phyloP scores from a whole-genome alignment of 1,140 invertebrate genomes.

The Heterodera schachtii region DNA sequence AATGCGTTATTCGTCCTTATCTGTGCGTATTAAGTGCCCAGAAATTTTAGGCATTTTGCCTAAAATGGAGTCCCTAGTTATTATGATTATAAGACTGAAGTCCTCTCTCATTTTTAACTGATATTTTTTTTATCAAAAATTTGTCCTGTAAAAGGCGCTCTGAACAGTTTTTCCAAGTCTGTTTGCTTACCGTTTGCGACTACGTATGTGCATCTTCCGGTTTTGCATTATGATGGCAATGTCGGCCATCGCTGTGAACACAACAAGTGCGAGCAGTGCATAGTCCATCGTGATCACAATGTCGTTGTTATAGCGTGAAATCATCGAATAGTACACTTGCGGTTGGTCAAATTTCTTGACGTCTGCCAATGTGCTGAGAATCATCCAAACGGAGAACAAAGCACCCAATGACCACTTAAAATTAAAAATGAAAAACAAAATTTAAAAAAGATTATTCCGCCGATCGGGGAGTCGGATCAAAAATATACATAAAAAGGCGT shows the following conservation, averaged over 20 bases:
- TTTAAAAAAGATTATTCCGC: neutral
- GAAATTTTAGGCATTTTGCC: no score
- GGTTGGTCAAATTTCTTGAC: neutral
- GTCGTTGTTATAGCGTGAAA: neutral
- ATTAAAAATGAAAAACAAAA: neutral
- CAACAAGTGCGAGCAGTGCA: neutral
- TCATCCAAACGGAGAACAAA: neutral
- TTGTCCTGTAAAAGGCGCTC: no score
- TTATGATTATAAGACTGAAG: no score
- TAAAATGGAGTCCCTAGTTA: no score
- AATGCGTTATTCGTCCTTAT: no score
- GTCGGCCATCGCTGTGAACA: neutral
- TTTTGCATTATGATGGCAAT: neutral
- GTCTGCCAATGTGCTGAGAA: slow-evolving; percentile 6
- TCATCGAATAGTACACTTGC: neutral
- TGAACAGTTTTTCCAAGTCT: neutral
- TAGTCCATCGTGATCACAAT: neutral
- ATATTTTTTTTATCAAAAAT: no score
- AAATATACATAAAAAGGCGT: no score
- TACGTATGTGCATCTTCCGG: no score
- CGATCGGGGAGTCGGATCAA: no score
- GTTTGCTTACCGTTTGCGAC: neutral
- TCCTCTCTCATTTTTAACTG: no score
- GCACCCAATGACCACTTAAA: neutral
- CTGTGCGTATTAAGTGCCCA: no score